Evolutionary conservation across 2,888 invertebrate genomes (phyloP).

Genomic region (Dichetophora obliterata): DNA sequence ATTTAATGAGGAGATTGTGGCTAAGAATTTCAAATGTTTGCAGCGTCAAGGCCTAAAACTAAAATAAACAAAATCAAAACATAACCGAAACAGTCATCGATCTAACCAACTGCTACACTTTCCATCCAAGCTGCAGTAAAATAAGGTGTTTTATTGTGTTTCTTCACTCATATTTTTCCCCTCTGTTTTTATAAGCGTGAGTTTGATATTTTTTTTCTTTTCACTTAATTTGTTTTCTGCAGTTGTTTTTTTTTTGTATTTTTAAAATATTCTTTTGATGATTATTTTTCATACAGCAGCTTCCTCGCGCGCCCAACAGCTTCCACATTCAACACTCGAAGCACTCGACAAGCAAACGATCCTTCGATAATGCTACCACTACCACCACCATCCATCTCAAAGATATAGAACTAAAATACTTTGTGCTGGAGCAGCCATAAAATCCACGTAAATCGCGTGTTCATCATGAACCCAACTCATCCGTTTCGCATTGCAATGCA

Average conservation of each 20-base stretch:
- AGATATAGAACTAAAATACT: background rate
- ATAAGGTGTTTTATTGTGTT: constrained; percentile 28
- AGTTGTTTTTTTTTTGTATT: background rate
- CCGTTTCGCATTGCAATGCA: background rate
- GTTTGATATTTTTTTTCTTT: background rate
- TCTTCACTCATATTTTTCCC: background rate
- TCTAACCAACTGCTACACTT: constrained; percentile 24
- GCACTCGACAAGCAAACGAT: constrained; percentile 10
- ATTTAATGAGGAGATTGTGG: background rate
- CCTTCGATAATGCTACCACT: background rate
- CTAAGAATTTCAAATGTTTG: background rate
- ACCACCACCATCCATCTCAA: background rate
- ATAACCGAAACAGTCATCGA: background rate
- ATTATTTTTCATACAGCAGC: background rate
- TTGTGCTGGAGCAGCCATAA: constrained; percentile 28
- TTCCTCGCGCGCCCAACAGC: constrained; percentile 14
- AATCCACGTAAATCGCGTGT: constrained; percentile 50
- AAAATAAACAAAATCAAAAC: background rate
- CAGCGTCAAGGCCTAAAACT: background rate
- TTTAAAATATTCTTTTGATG: background rate
- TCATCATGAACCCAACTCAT: constrained; percentile 48
- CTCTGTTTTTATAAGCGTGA: background rate
- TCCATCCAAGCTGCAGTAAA: constrained; percentile 1
- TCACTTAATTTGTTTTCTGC: background rate
- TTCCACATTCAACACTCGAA: constrained; percentile 21